phyloP scores from a whole-genome alignment of 2,113 vertebrate genomes.

The Piaya cayana region DNA sequence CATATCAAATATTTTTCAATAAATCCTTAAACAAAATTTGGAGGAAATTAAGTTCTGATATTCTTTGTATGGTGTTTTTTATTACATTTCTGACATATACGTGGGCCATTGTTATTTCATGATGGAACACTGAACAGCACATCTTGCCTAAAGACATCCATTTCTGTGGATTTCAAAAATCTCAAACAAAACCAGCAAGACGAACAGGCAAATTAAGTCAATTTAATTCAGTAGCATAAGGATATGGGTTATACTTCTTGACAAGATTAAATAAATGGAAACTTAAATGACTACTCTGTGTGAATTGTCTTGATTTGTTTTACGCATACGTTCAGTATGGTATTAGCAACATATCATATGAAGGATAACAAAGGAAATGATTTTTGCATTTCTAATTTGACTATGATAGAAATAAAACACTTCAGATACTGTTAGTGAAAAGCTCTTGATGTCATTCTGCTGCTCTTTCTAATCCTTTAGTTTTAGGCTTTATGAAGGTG shows the following conservation, averaged over 20 bases:
- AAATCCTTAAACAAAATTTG: not conserved
- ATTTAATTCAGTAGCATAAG: not conserved
- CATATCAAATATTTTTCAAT: not conserved
- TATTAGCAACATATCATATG: not conserved
- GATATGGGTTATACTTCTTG: not conserved
- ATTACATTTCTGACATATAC: not conserved
- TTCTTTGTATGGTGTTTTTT: not conserved
- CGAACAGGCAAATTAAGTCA: not conserved
- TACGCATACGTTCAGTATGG: not conserved
- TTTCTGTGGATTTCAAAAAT: not conserved
- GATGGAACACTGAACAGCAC: rapidly evolving
- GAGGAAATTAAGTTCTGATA: not conserved
- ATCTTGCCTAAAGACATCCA: not conserved
- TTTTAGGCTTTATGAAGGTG: not conserved
- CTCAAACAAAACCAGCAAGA: not conserved
- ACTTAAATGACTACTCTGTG: not conserved
- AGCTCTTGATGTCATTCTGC: not conserved
- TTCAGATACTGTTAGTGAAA: not conserved
- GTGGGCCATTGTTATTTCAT: not conserved
- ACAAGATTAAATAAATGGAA: not conserved
- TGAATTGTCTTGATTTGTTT: not conserved
- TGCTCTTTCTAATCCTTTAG: not conserved
- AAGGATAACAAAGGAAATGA: not conserved
- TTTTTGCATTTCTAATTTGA: not conserved
- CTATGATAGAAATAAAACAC: not conserved